Base-by-base conservation (phyloP, 2,113 vertebrate genomes). In the Pipa parva region DNA sequence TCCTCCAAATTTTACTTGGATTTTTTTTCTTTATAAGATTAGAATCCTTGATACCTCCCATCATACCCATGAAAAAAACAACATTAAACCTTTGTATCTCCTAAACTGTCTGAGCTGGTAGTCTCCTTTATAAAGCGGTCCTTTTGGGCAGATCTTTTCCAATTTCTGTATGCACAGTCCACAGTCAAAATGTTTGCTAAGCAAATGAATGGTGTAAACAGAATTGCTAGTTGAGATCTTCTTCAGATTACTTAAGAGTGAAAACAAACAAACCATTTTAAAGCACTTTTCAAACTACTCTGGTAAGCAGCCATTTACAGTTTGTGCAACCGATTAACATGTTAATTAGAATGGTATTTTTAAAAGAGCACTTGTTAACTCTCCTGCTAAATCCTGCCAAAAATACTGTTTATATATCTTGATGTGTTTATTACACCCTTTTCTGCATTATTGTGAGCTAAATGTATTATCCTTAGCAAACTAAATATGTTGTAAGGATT, bases 1-100 rank as follows among this genome's bases (percentile, higher is more conserved):
- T 86, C 81, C 79, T 79, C 82, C 78, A 82, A 88, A 89, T 84
- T 86, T 86, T 89, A 88, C 83, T 88, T 85, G 86, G 82, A 83
- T 80, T 79, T 88, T 85, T 78, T 84, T 77, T 59, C 37, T 51
- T 46, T 88, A 85, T 80, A 84, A 81, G 73, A 68, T 85, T 85
- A 42, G 39, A 42, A 42, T 1, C 17, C 5, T 5, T 42, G 39
- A 42, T 42, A 42, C 11, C 39, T 49, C 79, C 86, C 87, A 89
- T 89, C 87, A 85, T 80, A 72, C 82, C 77, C 77, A 80, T 85
- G 78, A 77, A 84, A 83, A 75, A 82, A 84, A 83, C 78, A 80
- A 83, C 78, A 80, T 87, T 80, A 75, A 72, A 78, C 81, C 83
- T 84, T 84, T 76, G 69, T 72, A 78, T 87, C 78, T 82, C 79